Base-by-base conservation (phyloP, 2,113 vertebrate species). In the Melanerpes formicivorus region DNA sequence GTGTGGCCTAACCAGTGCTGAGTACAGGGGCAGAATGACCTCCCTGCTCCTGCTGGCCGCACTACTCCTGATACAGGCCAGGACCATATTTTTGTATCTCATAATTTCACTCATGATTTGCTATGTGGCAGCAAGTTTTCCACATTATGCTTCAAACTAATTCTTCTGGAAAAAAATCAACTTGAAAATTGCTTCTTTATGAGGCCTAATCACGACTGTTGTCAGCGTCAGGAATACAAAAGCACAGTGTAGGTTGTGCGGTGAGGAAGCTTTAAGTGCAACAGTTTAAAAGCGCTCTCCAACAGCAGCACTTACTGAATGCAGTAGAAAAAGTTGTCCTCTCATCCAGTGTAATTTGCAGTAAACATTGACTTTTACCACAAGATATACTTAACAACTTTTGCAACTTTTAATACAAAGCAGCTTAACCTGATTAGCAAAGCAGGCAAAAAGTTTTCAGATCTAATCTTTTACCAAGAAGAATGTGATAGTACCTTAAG, bases 181-280 rank as follows among this genome's bases (percentile, higher is more conserved):
- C 12, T 55, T 46, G 30, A 42, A 80, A 90, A 71, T 32, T 27
- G 2, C 1, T 67, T 78, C 5, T 13, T 60, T 52, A n/a, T 34
- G 17, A 56, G 26, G 29, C 50, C 0, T 58, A 13, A 29, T 63
- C 40, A 46, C 18, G 18, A 10, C 3, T 66, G 3, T 14, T 77
- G 2, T 19, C 17, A 55, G 37, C 54, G 11, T 3, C 34, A 88
- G 52, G 15, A 72, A 76, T 6, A 76, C 52, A 69, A 26, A 3
- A 32, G 3, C 27, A 65, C 4, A 55, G 3, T 5, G 4, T 11
- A 60, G 14, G 21, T 32, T 3, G 0, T 18, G 15, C 22, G 83
- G 25, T 80, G 14, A 58, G 25, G 15, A 60, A 79, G 14, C 8
- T 75, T 81, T 26, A 81, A 78, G 26, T 30, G 8, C 9, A 85